Evolutionary conservation across 2,888 invertebrate genomes (phyloP).

Genomic region (Galeruca laticollis): DNA sequence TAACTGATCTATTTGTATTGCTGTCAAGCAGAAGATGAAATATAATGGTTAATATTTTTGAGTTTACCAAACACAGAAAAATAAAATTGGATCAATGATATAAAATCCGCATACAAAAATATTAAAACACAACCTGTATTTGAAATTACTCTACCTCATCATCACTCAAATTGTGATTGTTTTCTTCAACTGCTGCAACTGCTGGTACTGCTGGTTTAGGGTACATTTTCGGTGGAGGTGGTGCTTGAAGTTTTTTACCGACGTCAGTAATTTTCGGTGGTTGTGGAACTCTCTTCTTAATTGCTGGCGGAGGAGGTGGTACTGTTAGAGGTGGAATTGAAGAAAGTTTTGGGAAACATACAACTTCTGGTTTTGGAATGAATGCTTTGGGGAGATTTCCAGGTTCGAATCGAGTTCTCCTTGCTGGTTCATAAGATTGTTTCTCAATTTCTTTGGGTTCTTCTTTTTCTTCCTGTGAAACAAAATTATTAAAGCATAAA

Average conservation of each 20-base stretch:
- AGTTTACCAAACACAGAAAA: no score
- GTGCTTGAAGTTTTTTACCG: slow-evolving; percentile 44
- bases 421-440: slow-evolving; percentile 64
- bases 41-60: no score
- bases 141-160: slow-evolving; percentile 42
- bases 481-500: neutral
- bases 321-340: slow-evolving; percentile 60
- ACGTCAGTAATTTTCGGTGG: slow-evolving; percentile 55
- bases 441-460: slow-evolving; percentile 68
- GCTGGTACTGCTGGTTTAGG: slow-evolving; percentile 28
- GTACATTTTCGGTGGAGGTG: slow-evolving; percentile 45
- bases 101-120: no score
- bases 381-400: slow-evolving; percentile 64
- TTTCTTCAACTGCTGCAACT: slow-evolving; percentile 12
- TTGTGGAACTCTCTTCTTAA: slow-evolving; percentile 50
- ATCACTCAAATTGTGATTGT: slow-evolving; percentile 41
- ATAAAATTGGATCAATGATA: no score
- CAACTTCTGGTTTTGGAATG: slow-evolving; percentile 65
- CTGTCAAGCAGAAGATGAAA: no score
- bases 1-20: no score
- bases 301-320: slow-evolving; percentile 55
- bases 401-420: slow-evolving; percentile 64
- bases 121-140: no score
- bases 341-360: slow-evolving; percentile 64
- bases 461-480: slow-evolving; percentile 66